These are phyloP conservation scores for Parelbella ahira DNA, from an alignment of 2,888 invertebrate genomes.

Conservation along the genomic window DNA sequence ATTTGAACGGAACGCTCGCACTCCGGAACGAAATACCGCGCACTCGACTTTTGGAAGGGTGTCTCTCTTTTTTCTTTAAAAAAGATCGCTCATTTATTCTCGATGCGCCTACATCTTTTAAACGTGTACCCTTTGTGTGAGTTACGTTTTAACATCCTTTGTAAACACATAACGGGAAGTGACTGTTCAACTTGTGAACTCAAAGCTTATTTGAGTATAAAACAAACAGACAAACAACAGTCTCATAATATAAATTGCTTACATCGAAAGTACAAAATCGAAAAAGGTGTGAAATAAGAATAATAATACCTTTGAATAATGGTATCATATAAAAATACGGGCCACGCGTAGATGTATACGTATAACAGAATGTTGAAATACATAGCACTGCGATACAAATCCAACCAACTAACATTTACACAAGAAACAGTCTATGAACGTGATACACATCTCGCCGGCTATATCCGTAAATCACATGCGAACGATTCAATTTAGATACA, in stretches of 20 bases:
- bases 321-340: no score
- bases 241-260: no score
- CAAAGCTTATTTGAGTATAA: no score
- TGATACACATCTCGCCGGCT: conserved; percentile 14
- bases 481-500: conserved; percentile 25
- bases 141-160: conserved; percentile 9
- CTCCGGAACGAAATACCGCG: conserved; percentile 21
- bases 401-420: conserved; percentile 13
- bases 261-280: no score
- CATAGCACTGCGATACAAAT: no score
- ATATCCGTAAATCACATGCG: conserved; percentile 25
- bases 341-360: no score
- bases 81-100: conserved; percentile 16
- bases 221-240: no score
- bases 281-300: no score
- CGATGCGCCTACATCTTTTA: conserved; percentile 15
- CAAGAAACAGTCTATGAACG: conserved; percentile 18
- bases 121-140: conserved; percentile 18
- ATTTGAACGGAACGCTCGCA: conserved; percentile 20
- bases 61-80: conserved; percentile 15
- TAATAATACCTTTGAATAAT: no score
- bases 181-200: conserved; percentile 13
- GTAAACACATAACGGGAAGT: conserved; percentile 17
- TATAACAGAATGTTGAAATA: no score
- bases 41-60: conserved; percentile 24